A percentile compares a stretch with the other conserved stretches of the same genome.
These are phyloP conservation scores for Empis livida DNA, from an alignment of 2,888 invertebrate genomes.

Conservation along the genomic window DNA sequence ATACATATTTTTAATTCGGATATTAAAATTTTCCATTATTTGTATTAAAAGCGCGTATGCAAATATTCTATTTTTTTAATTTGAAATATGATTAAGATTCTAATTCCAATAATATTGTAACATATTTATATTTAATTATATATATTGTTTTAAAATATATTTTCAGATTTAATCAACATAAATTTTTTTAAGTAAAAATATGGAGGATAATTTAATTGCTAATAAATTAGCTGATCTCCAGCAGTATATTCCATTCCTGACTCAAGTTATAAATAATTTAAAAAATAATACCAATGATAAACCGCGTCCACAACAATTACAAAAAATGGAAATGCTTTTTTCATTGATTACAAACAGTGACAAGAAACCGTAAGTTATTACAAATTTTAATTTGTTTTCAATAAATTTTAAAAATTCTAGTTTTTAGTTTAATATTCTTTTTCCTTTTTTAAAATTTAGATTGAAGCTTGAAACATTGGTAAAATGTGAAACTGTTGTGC, in stretches of 20 bases:
- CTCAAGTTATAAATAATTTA: slow-evolving; percentile 51
- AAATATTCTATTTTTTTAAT: too few species aligned
- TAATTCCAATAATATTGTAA: too few species aligned
- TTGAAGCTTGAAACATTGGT: slow-evolving; percentile 21
- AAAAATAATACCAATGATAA: slow-evolving; percentile 33
- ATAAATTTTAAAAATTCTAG: too few species aligned
- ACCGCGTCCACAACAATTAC: slow-evolving; percentile 19
- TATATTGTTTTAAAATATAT: too few species aligned
- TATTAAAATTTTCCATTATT: too few species aligned
- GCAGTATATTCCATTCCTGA: slow-evolving; percentile 59
- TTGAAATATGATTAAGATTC: too few species aligned
- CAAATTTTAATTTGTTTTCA: too few species aligned
- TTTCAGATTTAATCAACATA: slow-evolving; percentile 39
- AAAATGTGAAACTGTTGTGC: slow-evolving; percentile 23
- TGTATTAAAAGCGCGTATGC: too few species aligned
- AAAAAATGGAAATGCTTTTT: slow-evolving; percentile 23
- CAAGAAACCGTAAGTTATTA: slow-evolving; percentile 19
- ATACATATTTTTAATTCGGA: too few species aligned
- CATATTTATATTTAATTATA: too few species aligned
- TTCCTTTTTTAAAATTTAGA: slow-evolving; percentile 14
- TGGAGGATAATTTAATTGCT: too few species aligned
- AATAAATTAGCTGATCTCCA: slow-evolving; percentile 40
- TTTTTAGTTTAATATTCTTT: slow-evolving; percentile 1
- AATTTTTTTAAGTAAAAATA: too few species aligned
- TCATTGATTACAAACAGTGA: slow-evolving; percentile 17